These are phyloP conservation scores for Ciona savignyi DNA, from an alignment of 23 tunicate species.

Conservation along the genomic window DNA sequence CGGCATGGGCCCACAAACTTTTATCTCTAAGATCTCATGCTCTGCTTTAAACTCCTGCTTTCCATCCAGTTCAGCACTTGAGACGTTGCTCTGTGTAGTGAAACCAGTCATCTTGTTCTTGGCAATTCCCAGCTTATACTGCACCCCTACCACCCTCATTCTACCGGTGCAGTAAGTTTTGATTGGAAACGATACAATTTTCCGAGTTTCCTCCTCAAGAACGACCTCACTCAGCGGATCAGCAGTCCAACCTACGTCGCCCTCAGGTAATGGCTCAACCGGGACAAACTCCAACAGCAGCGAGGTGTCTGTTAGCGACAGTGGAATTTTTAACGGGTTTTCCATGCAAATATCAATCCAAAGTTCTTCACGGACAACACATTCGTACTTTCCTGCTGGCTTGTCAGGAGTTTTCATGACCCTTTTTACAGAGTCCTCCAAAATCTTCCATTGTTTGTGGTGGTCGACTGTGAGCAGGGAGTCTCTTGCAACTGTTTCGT, in stretches of 20 bases:
- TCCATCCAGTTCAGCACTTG: conserved; percentile 31
- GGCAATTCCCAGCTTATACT: conserved; percentile 24
- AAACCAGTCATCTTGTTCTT: not conserved
- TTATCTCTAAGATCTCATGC: conserved; percentile 12
- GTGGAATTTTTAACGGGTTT: conserved; percentile 31
- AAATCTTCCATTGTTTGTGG: not conserved
- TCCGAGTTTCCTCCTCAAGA: conserved; percentile 14
- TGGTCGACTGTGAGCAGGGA: not conserved
- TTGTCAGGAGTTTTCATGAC: not conserved
- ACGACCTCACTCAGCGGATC: conserved; percentile 17
- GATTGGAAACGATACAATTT: conserved; percentile 13
- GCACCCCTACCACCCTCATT: conserved; percentile 23
- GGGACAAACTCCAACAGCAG: conserved; percentile 9
- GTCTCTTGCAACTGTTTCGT: not conserved
- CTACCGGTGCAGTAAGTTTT: conserved; percentile 17
- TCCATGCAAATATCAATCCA: conserved; percentile 25
- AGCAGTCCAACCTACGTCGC: not conserved
- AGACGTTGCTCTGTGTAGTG: conserved; percentile 12
- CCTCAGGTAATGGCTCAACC: not conserved
- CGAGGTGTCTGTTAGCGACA: conserved; percentile 12
- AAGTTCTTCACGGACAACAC: conserved; percentile 8
- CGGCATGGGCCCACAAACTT: conserved; percentile 48
- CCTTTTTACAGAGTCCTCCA: not conserved
- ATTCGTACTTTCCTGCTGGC: not conserved
- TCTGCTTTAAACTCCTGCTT: conserved; percentile 25